Evolutionary conservation across 2,888 invertebrate genomes (phyloP).

Genomic region (Therioaphis trifolii): DNA sequence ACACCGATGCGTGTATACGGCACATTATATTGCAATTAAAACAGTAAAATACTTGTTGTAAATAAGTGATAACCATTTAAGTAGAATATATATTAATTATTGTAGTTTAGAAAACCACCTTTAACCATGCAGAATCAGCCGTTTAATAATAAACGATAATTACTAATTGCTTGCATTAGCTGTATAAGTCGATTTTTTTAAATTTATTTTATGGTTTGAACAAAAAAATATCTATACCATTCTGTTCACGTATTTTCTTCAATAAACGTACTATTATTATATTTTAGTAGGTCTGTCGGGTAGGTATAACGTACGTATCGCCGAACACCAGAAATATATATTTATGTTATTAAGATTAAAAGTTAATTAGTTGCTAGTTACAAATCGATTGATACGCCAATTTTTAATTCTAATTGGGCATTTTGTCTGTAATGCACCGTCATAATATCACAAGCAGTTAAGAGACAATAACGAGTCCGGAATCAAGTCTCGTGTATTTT

Average conservation of each 20-base stretch:
- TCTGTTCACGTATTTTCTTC: background rate
- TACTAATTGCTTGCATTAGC: background rate
- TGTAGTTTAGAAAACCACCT: background rate
- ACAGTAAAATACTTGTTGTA: slow-evolving; percentile 7
- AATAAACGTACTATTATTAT: background rate
- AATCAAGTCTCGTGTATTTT: background rate
- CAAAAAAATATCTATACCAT: background rate
- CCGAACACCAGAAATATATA: too few relatives aligned
- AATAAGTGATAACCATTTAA: background rate
- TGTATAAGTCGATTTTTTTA: background rate
- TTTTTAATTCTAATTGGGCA: background rate
- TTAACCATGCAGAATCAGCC: background rate
- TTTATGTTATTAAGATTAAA: background rate
- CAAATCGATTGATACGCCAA: background rate
- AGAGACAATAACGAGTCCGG: background rate
- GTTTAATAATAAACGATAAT: background rate
- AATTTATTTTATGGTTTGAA: background rate
- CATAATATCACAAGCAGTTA: too few relatives aligned
- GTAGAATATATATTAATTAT: background rate
- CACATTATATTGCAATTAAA: slow-evolving; percentile 18
- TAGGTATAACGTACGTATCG: too few relatives aligned
- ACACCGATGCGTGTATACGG: background rate
- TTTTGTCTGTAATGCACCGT: too few relatives aligned
- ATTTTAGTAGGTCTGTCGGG: too few relatives aligned
- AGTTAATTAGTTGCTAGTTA: too few relatives aligned